Evolutionary conservation across 1,140 invertebrate species (phyloP).

Genomic region (Ceratoteleas bidentatus): DNA sequence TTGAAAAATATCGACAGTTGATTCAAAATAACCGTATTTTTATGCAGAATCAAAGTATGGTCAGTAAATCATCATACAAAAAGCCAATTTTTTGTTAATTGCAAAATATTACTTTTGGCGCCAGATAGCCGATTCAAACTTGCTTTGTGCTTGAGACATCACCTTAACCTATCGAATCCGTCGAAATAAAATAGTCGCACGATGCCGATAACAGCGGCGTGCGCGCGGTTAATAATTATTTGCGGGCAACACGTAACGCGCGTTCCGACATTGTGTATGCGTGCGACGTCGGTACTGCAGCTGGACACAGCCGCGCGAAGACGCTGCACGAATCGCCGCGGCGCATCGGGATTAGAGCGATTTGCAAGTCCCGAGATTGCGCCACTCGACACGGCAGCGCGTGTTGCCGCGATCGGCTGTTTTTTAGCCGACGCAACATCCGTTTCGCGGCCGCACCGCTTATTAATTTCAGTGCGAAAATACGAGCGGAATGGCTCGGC

Average conservation of each 20-base stretch:
- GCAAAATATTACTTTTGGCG: no score
- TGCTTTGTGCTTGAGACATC: no score
- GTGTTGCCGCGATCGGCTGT: conserved; percentile 50
- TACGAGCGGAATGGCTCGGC: conserved; percentile 40
- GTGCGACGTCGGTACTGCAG: conserved; percentile 54
- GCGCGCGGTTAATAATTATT: conserved; percentile 57
- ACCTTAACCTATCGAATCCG: no score
- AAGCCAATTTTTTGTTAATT: no score
- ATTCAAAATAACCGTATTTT: no score
- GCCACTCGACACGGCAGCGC: conserved; percentile 62
- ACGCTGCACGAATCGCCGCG: conserved; percentile 56
- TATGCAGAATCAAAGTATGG: no score
- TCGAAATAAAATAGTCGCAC: conserved; percentile 41
- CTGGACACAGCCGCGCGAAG: conserved; percentile 53
- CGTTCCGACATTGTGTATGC: conserved; percentile 47
- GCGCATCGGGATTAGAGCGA: conserved; percentile 63
- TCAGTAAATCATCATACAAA: no score
- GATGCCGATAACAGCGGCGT: conserved; percentile 42
- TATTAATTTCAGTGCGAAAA: conserved; percentile 64
- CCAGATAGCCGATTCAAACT: no score
- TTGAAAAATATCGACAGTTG: no score
- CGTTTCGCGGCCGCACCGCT: conserved; percentile 51
- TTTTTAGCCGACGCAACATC: conserved; percentile 55
- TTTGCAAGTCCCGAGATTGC: conserved; percentile 66
- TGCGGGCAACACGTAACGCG: conserved; percentile 50